Conservation (phyloP, 2,797 vertebrate species). For the Eospalax fontanierii region DNA sequence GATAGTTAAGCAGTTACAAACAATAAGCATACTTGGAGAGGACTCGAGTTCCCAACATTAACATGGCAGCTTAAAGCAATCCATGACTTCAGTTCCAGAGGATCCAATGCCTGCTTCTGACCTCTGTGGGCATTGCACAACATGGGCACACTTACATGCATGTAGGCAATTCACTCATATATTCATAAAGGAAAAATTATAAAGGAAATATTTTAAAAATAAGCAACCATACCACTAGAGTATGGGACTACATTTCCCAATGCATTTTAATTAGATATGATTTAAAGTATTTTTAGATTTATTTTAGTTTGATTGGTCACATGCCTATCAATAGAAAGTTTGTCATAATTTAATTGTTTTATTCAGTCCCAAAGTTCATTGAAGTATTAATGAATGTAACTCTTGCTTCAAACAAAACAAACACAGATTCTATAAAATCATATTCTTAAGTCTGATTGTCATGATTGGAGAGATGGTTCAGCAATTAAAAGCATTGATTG, state of each 20-base stretch:
- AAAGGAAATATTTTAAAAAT: too few species aligned
- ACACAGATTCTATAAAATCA: background rate
- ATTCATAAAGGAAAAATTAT: too few species aligned
- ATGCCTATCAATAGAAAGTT: background rate
- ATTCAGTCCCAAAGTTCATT: background rate
- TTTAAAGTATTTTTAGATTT: too few species aligned
- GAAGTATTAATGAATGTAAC: background rate
- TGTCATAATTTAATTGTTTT: background rate
- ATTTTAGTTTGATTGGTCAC: background rate
- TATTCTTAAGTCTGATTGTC: background rate
- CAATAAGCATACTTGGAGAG: too few species aligned
- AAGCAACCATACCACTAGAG: background rate
- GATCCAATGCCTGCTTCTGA: too few species aligned
- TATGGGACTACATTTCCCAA: background rate
- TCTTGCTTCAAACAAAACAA: slow-evolving; percentile 35
- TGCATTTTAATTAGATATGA: background rate
- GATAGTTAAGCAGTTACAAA: too few species aligned
- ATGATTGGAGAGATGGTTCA: background rate
- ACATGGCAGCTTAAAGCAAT: too few species aligned
- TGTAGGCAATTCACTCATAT: too few species aligned
- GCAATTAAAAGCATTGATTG: too few species aligned
- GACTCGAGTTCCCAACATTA: too few species aligned
- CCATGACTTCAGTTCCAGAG: too few species aligned
- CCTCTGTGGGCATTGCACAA: too few species aligned
- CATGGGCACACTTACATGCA: background rate